Conservation (phyloP, 64 coral and sea anemone genomes). For the Catalaphyllia jardinei region DNA sequence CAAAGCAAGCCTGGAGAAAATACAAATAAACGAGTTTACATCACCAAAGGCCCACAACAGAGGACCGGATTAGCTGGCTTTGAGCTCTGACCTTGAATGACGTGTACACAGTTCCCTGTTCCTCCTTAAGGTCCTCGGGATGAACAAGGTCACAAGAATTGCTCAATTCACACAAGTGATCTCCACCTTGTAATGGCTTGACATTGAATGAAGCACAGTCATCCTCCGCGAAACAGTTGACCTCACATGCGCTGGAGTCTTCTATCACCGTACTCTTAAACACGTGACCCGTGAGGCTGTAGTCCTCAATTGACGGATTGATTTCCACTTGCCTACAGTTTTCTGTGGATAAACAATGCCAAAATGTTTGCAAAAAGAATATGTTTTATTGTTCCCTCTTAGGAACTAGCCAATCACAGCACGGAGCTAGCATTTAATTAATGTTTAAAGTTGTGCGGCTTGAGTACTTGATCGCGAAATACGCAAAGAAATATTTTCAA, state of each 20-base stretch:
- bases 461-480: too few relatives aligned
- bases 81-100: neutral
- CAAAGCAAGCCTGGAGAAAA: too few relatives aligned
- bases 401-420: too few relatives aligned
- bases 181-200: neutral
- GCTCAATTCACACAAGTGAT: conserved; percentile 13
- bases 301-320: neutral
- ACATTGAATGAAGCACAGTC: neutral
- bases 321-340: neutral
- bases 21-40: too few relatives aligned
- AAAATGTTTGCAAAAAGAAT: too few relatives aligned
- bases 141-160: neutral
- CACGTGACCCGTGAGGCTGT: neutral
- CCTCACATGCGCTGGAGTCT: neutral
- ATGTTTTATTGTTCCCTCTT: too few relatives aligned
- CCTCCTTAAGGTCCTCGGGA: neutral
- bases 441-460: too few relatives aligned
- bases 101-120: neutral
- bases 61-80: too few relatives aligned
- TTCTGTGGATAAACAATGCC: too few relatives aligned
- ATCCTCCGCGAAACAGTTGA: neutral
- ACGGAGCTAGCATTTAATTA: too few relatives aligned
- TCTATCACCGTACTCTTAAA: neutral
- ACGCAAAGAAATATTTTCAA: too few relatives aligned
- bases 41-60: too few relatives aligned